Evolutionary conservation across 2,888 invertebrate species (phyloP).

Genomic region (Cantharis lateralis): DNA sequence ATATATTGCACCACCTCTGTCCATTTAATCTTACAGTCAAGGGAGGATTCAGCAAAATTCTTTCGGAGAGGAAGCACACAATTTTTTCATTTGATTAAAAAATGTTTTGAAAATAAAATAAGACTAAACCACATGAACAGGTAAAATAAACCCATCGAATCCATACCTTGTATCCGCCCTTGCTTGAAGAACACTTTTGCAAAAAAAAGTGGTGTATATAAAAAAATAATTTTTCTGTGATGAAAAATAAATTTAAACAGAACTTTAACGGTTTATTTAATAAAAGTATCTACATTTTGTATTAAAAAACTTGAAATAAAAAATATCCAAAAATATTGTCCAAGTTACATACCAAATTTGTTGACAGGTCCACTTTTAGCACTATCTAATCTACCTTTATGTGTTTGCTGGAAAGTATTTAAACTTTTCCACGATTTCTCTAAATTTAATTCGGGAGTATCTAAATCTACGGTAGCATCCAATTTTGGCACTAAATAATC

Average conservation of each 20-base stretch:
- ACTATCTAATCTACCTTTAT: constrained; percentile 46
- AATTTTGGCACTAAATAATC: constrained; percentile 44
- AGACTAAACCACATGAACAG: too few species aligned
- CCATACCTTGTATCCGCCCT: background rate
- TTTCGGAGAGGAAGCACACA: background rate
- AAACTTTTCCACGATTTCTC: constrained; percentile 47
- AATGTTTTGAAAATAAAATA: too few species aligned
- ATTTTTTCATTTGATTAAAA: background rate
- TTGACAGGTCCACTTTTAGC: constrained; percentile 11
- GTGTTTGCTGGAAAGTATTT: constrained; percentile 45
- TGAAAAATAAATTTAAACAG: background rate
- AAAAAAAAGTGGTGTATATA: background rate
- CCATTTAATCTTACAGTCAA: background rate
- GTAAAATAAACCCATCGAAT: background rate
- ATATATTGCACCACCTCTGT: background rate
- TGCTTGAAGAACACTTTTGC: background rate
- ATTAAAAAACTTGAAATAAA: background rate
- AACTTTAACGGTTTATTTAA: background rate
- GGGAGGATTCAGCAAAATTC: background rate
- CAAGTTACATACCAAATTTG: constrained; percentile 11
- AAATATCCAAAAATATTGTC: background rate
- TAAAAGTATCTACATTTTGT: background rate
- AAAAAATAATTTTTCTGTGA: background rate
- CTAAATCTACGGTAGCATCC: constrained; percentile 35
- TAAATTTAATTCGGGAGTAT: constrained; percentile 31